phyloP scores from a whole-genome alignment of 2,888 invertebrate genomes.

The Bimastos eiseni region DNA sequence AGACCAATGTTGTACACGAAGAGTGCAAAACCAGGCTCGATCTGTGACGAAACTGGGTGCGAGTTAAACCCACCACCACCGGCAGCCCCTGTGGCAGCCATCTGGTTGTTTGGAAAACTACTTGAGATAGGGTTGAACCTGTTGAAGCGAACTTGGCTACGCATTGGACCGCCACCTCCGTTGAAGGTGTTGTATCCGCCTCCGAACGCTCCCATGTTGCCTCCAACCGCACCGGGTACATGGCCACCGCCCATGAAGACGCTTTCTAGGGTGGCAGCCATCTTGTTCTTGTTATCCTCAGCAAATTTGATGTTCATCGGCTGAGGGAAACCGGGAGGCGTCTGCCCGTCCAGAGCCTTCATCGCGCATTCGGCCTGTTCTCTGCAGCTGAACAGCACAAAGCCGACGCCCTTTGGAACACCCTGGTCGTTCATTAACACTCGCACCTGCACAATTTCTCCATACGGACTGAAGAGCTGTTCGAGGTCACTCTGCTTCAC shows the following conservation, averaged over 20 bases:
- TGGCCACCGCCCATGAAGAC: conserved; percentile 30
- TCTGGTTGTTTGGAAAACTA: conserved; percentile 21
- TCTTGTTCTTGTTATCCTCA: conserved; percentile 71
- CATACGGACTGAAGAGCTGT: conserved; percentile 83
- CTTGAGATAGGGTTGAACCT: conserved; percentile 40
- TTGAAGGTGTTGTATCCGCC: not conserved
- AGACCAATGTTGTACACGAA: conserved; percentile 63
- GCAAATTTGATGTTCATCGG: conserved; percentile 83
- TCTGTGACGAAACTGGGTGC: not conserved
- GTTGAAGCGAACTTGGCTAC: conserved; percentile 33
- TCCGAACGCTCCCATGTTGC: not conserved
- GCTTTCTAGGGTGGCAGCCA: conserved; percentile 27
- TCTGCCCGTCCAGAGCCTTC: conserved; percentile 37
- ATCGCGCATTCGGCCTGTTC: conserved; percentile 42
- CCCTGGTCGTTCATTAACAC: conserved; percentile 82
- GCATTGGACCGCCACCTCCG: conserved; percentile 37
- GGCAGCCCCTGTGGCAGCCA: not conserved
- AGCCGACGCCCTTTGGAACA: conserved; percentile 85
- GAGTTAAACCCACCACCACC: not conserved
- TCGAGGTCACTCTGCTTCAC: conserved; percentile 76
- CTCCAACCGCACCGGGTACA: not conserved
- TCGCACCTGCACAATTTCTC: conserved; percentile 83
- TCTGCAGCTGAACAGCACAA: conserved; percentile 75
- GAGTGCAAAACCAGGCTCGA: conserved; percentile 51
- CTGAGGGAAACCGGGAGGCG: conserved; percentile 62